Conservation (phyloP, 2,113 vertebrate genomes). For the Stigmatopora argus region DNA sequence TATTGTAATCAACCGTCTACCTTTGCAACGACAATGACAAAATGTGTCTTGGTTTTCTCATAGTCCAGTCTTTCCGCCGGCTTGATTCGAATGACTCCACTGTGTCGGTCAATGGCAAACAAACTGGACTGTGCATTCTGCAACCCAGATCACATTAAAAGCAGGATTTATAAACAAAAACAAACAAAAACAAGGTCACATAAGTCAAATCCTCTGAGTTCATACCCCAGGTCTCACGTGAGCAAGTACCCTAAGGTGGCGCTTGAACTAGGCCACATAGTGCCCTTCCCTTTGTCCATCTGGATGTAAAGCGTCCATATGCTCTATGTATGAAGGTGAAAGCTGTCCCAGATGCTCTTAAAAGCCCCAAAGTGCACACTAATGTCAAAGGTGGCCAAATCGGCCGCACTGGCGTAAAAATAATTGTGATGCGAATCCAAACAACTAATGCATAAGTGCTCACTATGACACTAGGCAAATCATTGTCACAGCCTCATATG, state of each 20-base stretch:
- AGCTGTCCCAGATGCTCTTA: slow-evolving; percentile 52
- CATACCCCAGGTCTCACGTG: slow-evolving; percentile 27
- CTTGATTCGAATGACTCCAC: slow-evolving; percentile 84
- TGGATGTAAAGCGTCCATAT: slow-evolving; percentile 43
- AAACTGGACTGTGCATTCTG: slow-evolving; percentile 73
- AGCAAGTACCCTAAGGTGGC: slow-evolving; percentile 21
- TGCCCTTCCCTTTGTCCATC: slow-evolving; percentile 30
- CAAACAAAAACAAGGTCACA: slow-evolving; percentile 13
- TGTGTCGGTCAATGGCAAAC: slow-evolving; percentile 85
- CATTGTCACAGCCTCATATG: slow-evolving; percentile 6
- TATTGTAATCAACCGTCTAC: slow-evolving; percentile 55
- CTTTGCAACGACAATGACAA: slow-evolving; percentile 83
- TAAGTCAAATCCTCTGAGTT: slow-evolving; percentile 20
- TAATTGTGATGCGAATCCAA: slow-evolving; percentile 58
- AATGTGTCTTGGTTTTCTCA: slow-evolving; percentile 82
- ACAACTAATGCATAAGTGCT: slow-evolving; percentile 3
- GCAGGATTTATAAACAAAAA: slow-evolving; percentile 22
- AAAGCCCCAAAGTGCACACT: slow-evolving; percentile 52
- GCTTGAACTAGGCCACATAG: slow-evolving; percentile 32
- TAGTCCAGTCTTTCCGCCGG: slow-evolving; percentile 79
- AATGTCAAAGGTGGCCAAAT: slow-evolving; percentile 34
- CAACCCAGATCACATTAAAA: slow-evolving; percentile 30
- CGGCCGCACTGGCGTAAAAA: slow-evolving; percentile 57
- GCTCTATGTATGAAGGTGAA: slow-evolving; percentile 44
- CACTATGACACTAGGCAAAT: neutral